A percentile compares a stretch with the other conserved stretches of the same genome.
phyloP scores from a whole-genome alignment of 2,797 vertebrate species.

The Acanthopagrus latus region DNA sequence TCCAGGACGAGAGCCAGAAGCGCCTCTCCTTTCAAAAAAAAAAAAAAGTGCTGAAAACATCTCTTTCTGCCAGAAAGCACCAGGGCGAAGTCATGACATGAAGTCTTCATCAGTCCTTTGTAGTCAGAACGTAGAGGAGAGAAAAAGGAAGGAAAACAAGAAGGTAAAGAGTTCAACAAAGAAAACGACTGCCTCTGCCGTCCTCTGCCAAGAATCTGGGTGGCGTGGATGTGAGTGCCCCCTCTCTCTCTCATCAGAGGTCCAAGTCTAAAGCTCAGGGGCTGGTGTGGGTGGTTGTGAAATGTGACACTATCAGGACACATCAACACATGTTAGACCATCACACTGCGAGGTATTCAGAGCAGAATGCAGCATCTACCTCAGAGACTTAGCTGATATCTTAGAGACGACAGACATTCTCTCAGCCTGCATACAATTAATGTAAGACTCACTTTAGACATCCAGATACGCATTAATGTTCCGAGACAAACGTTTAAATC shows the following conservation, averaged over 20 bases:
- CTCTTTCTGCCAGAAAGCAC: constrained; percentile 44
- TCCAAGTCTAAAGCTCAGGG: background rate
- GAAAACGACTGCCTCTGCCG: background rate
- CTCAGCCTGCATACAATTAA: background rate
- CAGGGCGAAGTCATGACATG: constrained; percentile 26
- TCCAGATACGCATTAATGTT: background rate
- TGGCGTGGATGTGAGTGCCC: constrained; percentile 21
- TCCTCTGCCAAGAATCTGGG: background rate
- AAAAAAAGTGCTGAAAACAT: constrained; percentile 53
- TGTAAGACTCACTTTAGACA: background rate
- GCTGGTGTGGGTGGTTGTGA: constrained; percentile 27
- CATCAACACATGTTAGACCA: constrained; percentile 23
- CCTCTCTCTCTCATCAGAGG: background rate
- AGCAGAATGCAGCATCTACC: background rate
- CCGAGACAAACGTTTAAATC: background rate
- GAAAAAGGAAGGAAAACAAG: background rate
- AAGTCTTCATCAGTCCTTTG: constrained; percentile 23
- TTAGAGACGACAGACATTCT: background rate
- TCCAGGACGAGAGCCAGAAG: constrained; percentile 47
- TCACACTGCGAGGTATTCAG: background rate
- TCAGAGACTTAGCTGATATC: background rate
- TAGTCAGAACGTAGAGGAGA: constrained; percentile 18
- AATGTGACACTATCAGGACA: constrained; percentile 44
- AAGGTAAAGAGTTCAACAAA: constrained; percentile 11
- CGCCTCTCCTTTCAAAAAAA: constrained; percentile 15